Evolutionary conservation across 2,113 vertebrate genomes (phyloP), one percentile per base, ranked within the genome.

Genomic region (Notothenia coriiceps): DNA sequence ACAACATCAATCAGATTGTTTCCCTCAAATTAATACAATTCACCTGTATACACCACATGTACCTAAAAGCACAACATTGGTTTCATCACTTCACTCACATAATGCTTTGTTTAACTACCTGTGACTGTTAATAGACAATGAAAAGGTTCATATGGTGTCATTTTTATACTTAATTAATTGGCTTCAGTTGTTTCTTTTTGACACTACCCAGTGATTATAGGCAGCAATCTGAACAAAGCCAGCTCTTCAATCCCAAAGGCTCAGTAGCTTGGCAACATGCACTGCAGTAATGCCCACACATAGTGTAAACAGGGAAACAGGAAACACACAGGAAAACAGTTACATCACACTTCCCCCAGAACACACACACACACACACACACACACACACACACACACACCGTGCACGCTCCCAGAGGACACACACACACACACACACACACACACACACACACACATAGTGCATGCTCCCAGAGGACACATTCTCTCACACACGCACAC

Each of bases 271-370:
- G 89, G 86, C 86, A 91, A 85, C 75, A 72, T 60, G 72, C 59
- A 59, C 72, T 35, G 73, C 79, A 72, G 77, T 54, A 67, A 85
- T 89, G 88, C 90, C 88, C 89, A 90, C 90, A 86, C 89, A 79
- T 6, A 56, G 74, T 79, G 59, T 88, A 91, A 91, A 93, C 79
- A 89, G 68, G 85, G 75, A 89, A 88, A 84, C 76, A 72, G 89
- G 84, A 86, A 93, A 90, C 54, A 74, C 57, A 80, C 69, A 81
- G 65, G 69, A 67, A 84, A 90, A 79, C 57, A 35, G 76, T 90
- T 81, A 78, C 61, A 87, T 90, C 85, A 87, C 80, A 77, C 71
- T 74, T 80, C 73, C 68, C 82, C 66, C 83, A 79, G 82, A 76
- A 57, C 60, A 77, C 40, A 18, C 50, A 74, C 67, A 73, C 9